Percentiles rank a stretch among this genome's conserved stretches.
Evolutionary conservation across 2,113 vertebrate species (phyloP).

Genomic region (Sakesphorus luctuosus): DNA sequence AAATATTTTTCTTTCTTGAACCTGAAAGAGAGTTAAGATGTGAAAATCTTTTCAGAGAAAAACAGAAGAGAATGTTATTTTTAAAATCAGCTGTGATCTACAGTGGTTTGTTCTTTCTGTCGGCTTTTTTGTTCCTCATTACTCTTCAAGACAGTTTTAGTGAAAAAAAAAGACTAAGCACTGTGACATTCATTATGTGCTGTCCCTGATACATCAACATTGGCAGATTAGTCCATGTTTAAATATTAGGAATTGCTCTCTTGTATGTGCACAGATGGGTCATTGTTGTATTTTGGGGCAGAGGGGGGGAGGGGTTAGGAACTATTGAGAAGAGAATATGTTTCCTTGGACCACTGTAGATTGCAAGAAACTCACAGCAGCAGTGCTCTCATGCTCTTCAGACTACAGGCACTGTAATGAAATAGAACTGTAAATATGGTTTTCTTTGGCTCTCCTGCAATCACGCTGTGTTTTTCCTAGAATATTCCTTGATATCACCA

Average conservation of each 20-base stretch:
- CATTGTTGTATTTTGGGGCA: conserved; percentile 67
- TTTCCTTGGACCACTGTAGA: conserved; percentile 19
- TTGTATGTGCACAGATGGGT: conserved; percentile 67
- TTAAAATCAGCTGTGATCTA: background rate
- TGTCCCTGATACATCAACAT: conserved; percentile 31
- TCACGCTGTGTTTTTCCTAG: background rate
- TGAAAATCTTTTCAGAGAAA: background rate
- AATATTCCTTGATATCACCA: background rate
- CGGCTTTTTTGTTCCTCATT: background rate
- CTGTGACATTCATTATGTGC: conserved; percentile 67
- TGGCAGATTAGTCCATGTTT: conserved; percentile 60
- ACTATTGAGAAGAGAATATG: background rate
- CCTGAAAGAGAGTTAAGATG: background rate
- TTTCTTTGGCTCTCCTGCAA: background rate
- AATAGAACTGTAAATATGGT: background rate
- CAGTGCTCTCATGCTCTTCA: background rate
- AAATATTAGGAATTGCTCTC: conserved; percentile 51
- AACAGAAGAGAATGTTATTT: background rate
- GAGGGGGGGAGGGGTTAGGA: conserved; percentile 12
- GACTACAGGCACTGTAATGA: background rate
- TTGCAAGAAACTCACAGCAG: conserved; percentile 12
- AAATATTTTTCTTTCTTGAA: background rate
- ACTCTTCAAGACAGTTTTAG: conserved; percentile 51
- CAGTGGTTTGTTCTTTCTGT: conserved; percentile 3
- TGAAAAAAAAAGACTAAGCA: conserved; percentile 56